Evolutionary conservation across 64 coral and sea anemone genomes (phyloP), one percentile per base, ranked within the genome.

Genomic region (Montipora sp.): DNA sequence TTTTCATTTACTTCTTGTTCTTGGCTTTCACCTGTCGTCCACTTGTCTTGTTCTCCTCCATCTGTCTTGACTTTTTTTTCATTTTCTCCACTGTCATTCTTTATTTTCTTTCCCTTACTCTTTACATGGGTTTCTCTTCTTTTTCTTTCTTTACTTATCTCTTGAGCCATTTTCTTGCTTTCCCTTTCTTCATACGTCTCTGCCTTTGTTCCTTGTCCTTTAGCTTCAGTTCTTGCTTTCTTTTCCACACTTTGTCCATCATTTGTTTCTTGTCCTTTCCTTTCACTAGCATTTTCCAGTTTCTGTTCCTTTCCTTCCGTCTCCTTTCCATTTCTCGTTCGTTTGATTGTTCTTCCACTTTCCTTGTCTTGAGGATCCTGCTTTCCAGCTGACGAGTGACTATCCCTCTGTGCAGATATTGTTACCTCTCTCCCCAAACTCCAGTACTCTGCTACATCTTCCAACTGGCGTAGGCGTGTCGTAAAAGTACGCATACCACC

Each of bases 401-500:
- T 63, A 63, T 63, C 59, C 59, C 4, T 63, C 59, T 63, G 59
- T 63, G 59, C 59, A 63, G 59, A 63, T 16, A 81, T 68, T 19
- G 77, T 16, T 46, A 82, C 78, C 27, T 91, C 65, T 19, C 60
- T 75, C 4, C 89, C 89, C 61, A 45, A 79, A 73, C 57, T 49
- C 89, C 89, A 91, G 47, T 44, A 46, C 7, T 82, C n/a, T 27
- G 59, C 51, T 48, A 91, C n/a, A 72, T 59, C 9, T 59, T 91
- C 36, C 50, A 82, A 44, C 43, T 73, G 63, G 46, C 51, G 0
- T 18, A 55, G 72, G 49, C 47, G 59, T 48, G 69, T 48, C 8
- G 58, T 19, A 59, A 91, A 91, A 5, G 89, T 91, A 49, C 18
- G 7, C 77, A 91, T 91, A 46, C 89, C 89, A 7, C 89, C 89